Percentiles rank a stretch among this genome's conserved stretches.
phyloP scores from a whole-genome alignment of 2,113 vertebrate genomes.

The Sinocyclocheilus grahami region DNA sequence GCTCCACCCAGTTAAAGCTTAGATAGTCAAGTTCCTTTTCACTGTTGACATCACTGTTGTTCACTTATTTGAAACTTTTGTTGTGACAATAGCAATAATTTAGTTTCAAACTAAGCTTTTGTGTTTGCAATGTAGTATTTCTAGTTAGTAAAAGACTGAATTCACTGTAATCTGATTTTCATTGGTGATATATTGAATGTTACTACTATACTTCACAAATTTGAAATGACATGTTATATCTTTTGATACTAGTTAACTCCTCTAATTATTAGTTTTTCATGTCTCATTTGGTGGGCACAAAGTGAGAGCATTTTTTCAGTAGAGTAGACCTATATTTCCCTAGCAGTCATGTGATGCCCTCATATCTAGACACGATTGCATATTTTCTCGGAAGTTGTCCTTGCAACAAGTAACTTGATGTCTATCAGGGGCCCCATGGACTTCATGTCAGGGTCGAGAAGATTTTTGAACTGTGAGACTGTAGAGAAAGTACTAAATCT shows the following conservation, averaged over 20 bases:
- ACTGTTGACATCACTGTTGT: not conserved
- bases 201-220: not conserved
- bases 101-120: not conserved
- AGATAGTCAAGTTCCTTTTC: not conserved
- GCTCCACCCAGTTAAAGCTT: not conserved
- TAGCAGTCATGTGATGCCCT: constrained; percentile 3
- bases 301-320: not conserved
- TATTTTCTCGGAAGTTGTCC: constrained; percentile 11
- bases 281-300: not conserved
- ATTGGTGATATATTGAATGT: not conserved
- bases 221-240: not conserved
- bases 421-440: constrained; percentile 17
- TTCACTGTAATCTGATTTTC: not conserved
- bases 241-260: not conserved
- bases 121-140: not conserved
- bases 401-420: constrained; percentile 9
- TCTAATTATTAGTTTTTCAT: not conserved
- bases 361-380: constrained; percentile 25
- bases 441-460: not conserved
- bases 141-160: not conserved
- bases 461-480: not conserved
- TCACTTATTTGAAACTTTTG: not conserved
- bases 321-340: not conserved
- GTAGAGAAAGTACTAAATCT: not conserved
- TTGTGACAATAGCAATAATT: not conserved